phyloP scores from a whole-genome alignment of 2,113 vertebrate genomes.

The Arvicanthis niloticus region DNA sequence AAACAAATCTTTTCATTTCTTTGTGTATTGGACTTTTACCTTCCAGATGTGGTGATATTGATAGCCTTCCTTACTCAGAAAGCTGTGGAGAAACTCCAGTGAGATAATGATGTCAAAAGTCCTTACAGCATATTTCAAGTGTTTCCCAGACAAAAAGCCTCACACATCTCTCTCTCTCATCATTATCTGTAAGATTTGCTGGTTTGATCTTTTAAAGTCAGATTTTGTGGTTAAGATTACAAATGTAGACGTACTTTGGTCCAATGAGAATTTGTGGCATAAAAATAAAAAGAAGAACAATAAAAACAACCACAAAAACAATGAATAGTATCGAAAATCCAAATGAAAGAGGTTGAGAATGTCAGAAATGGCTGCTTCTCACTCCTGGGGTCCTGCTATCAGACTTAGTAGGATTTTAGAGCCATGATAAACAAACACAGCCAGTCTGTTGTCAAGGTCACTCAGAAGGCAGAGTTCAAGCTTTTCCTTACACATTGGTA shows the following conservation, averaged over 20 bases:
- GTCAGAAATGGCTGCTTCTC: conserved; percentile 20
- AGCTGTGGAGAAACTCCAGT: background rate
- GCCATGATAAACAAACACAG: background rate
- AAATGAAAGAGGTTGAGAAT: background rate
- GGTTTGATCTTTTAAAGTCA: background rate
- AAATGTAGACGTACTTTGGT: background rate
- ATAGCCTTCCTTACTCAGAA: background rate
- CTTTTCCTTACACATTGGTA: background rate
- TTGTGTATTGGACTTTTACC: background rate
- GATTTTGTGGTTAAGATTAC: background rate
- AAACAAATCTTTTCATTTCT: background rate
- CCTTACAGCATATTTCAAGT: background rate
- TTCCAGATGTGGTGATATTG: background rate
- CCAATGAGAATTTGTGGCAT: background rate
- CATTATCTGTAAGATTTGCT: background rate
- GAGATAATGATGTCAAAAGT: background rate
- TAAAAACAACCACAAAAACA: background rate
- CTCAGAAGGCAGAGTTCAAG: background rate
- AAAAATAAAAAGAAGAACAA: background rate
- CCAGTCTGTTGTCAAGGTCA: background rate
- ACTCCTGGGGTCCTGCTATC: background rate
- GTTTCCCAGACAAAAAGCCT: background rate
- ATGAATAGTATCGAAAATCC: background rate
- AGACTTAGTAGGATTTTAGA: background rate
- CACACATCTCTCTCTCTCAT: background rate